Base-by-base conservation (phyloP, 2,888 invertebrate genomes). In the Drosophila demipolita region DNA sequence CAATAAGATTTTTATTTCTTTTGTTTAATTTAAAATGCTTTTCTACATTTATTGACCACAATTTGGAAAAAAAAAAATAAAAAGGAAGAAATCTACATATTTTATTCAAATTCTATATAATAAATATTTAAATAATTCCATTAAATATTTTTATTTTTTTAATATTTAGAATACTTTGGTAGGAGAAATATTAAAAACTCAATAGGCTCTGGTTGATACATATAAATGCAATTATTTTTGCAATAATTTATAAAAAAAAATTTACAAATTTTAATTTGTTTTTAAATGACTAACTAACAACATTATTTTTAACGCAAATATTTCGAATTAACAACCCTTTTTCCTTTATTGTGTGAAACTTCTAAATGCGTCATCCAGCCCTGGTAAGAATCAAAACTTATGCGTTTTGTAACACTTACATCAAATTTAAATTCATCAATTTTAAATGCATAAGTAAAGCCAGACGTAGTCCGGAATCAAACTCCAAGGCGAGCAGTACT, bases 381-480 rank as follows among this genome's bases (percentile, higher is more conserved):
- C 76, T 73, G 58, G 33, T 48, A 9, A 2, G 26, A 20, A 17
- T 45, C 15, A 33, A 61, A 50, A 42, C 1, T 8, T 8, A 2
- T 11, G 42, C 58, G 20, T 32, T 79, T 65, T 33, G 5, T 69
- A 80, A 67, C 80, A 82, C 80, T 53, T 50, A 29, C 62, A 70
- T 67, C 52, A 50, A 73, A 78, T 72, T 70, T 68, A 23, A 65
- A 66, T 66, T 68, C 17, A 32, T 29, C 33, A 35, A 67, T 60
- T 65, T 53, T 4, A 50, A 67, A 45, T n/a, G 32, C 9, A 40
- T 26, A 42, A 35, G 26, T 20, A n/a, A 35, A 15, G 26, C 23
- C 36, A 53, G 52, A 52, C 55, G 45, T 70, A 83, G 85, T 87
- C 58, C 66, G 48, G 48, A 62, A 65, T 72, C 62, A 70, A 72